Conservation (phyloP, 2,113 vertebrate species). For the Trematomus loennbergii region DNA sequence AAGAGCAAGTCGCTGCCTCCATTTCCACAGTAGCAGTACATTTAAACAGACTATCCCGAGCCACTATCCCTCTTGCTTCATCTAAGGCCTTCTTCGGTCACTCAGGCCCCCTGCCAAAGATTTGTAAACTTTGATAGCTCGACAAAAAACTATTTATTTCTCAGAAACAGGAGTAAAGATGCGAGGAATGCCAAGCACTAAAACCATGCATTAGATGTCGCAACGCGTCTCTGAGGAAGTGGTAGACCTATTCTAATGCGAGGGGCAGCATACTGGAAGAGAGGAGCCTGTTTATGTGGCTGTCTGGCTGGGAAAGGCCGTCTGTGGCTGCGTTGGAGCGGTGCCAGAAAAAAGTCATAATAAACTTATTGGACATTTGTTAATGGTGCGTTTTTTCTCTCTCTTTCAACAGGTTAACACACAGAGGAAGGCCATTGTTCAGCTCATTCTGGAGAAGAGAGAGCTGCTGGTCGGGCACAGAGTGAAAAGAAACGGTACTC, state of each 20-base stretch:
- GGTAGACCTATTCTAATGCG: conserved; percentile 66
- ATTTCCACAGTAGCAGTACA: conserved; percentile 76
- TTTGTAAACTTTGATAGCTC: conserved; percentile 62
- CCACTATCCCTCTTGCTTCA: conserved; percentile 53
- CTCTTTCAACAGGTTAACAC: conserved; percentile 81
- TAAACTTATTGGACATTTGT: conserved; percentile 46
- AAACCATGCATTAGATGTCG: conserved; percentile 77
- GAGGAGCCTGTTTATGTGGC: conserved; percentile 73
- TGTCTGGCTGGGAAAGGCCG: conserved; percentile 51
- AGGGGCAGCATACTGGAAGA: conserved; percentile 61
- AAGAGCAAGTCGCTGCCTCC: conserved; percentile 59
- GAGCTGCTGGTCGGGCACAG: conserved; percentile 82
- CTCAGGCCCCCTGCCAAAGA: conserved; percentile 48
- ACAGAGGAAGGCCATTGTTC: conserved; percentile 85
- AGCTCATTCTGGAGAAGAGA: conserved; percentile 86
- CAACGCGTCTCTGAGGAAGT: conserved; percentile 76
- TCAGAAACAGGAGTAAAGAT: conserved; percentile 52
- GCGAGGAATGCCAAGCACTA: conserved; percentile 74
- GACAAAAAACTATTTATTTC: conserved; percentile 67
- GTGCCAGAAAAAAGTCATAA: conserved; percentile 56
- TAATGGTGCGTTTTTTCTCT: conserved; percentile 51
- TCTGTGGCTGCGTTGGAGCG: conserved; percentile 27
- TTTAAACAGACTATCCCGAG: conserved; percentile 50
- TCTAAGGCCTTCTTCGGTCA: conserved; percentile 51
- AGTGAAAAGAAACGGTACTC: conserved; percentile 83